Evolutionary conservation across 1,140 invertebrate genomes (phyloP), one percentile per base, ranked within the genome.

Genomic region (Phthorimaea operculella): DNA sequence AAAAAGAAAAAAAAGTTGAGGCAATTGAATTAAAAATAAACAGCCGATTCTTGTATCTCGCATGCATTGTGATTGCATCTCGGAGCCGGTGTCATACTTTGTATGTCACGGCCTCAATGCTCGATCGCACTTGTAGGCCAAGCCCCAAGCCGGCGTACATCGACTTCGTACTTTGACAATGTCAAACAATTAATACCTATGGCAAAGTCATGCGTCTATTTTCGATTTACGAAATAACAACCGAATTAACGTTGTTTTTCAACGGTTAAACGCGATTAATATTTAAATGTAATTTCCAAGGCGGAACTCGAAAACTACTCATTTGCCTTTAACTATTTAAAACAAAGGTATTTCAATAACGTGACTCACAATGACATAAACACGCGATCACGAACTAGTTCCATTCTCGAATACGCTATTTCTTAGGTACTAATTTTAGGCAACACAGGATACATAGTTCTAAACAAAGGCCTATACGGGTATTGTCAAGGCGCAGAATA

Each of bases 401-500:
- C 57, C 59, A 70, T 74, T 70, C 45, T 44, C 44, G 72, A 72
- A 71, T 62, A 63, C 55, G 64, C 76, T 76, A 67, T 71, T 66
- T 55, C 44, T 47, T 16, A 56, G 54, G 54, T 50, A 57, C 44
- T 58, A 62, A 67, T 68, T 70, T 83, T 74, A 80, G 76, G 76
- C 70, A 76, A 71, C 64, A 70, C 72, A 79, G 79, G 78, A 78
- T 79, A 77, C 74, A 70, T 74, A 76, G 64, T 66, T 70, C 65
- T 70, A 57, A 79, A 81, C 79, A 84, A 81, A 84, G 75, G 70
- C 78, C 76, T 70, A 79, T 79, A 76, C 75, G 68, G 65, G 79
- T 84, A 84, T 84, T 84, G 81, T 84, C 81, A 84, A 84, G 81
- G 81, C 79, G 67, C 74, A 79, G 73, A 84, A 81, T 83, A 81